Evolutionary conservation across 2,797 vertebrate species (phyloP).

Genomic region (Tachyglossus aculeatus): DNA sequence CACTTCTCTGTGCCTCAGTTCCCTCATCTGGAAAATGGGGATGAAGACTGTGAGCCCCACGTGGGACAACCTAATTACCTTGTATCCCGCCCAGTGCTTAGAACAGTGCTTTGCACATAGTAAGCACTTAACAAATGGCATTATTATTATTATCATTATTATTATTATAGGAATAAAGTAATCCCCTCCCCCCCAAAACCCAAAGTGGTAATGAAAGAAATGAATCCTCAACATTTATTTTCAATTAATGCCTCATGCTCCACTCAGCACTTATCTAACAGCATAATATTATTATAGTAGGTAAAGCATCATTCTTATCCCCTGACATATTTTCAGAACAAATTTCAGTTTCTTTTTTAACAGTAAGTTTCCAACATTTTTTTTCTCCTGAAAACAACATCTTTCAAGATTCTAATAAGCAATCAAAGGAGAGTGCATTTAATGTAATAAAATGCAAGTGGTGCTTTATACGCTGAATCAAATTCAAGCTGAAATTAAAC

Average conservation of each 20-base stretch:
- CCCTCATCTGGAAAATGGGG: no score
- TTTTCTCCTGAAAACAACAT: background rate
- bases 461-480: conserved; percentile 37
- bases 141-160: no score
- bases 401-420: background rate
- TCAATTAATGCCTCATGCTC: background rate
- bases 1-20: no score
- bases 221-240: background rate
- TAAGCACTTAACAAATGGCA: no score
- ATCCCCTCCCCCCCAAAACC: no score
- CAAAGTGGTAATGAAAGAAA: background rate
- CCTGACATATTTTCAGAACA: background rate
- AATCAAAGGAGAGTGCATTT: conserved; percentile 12
- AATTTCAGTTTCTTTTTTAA: background rate
- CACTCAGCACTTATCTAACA: background rate
- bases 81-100: no score
- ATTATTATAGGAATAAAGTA: background rate
- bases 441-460: conserved; percentile 30
- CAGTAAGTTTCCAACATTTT: conserved; percentile 27
- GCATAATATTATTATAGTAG: background rate
- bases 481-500: conserved; percentile 38
- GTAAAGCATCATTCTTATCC: background rate
- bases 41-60: no score
- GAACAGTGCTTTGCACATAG: no score
- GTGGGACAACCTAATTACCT: no score